Percentiles rank a stretch among this genome's conserved stretches.
These are phyloP conservation scores for Cottoperca gobio DNA, from an alignment of 2,797 vertebrate species.

Conservation along the genomic window DNA sequence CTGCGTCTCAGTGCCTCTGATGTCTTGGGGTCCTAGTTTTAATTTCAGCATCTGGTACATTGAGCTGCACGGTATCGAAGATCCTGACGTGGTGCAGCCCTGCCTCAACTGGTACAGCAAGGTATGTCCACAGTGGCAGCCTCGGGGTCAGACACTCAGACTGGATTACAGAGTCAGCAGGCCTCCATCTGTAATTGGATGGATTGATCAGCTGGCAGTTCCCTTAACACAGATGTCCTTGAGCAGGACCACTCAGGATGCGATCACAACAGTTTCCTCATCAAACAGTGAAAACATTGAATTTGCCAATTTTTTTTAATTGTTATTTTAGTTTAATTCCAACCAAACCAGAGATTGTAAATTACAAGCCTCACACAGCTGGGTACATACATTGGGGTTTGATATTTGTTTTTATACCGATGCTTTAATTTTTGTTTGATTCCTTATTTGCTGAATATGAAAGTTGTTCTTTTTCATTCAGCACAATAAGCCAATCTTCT, in stretches of 20 bases:
- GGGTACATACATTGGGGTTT: too few relatives aligned
- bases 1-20: constrained; percentile 90
- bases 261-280: not conserved
- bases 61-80: constrained; percentile 98
- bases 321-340: not conserved
- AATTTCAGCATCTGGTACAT: constrained; percentile 99
- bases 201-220: not conserved
- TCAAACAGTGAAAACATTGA: not conserved
- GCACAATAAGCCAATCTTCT: not conserved
- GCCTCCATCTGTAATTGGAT: not conserved
- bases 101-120: constrained; percentile 99
- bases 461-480: not conserved
- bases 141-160: not conserved
- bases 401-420: too few relatives aligned
- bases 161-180: not conserved
- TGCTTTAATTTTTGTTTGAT: not conserved
- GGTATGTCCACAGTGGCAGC: constrained; percentile 82
- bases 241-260: not conserved
- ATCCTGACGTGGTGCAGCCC: constrained; percentile 97
- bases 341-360: not conserved
- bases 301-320: not conserved
- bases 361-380: not conserved
- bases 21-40: constrained; percentile 99
- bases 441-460: not conserved
- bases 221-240: not conserved